Percentiles rank a stretch among this genome's conserved stretches.
Evolutionary conservation across 2,113 vertebrate species (phyloP).

Genomic region (Oenanthe oenanthe): DNA sequence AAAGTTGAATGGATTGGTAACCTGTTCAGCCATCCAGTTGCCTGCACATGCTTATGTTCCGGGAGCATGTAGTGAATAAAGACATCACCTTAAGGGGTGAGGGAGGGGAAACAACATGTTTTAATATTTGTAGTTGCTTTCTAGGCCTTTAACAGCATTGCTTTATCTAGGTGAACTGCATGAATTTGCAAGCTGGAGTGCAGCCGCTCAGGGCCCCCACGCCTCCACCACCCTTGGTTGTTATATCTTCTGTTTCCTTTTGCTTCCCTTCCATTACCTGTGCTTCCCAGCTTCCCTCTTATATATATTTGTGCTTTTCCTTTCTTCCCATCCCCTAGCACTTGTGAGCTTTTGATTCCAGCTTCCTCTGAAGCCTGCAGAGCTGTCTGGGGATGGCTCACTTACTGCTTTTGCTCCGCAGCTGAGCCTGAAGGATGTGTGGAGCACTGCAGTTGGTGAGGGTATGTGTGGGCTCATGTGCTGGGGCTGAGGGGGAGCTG

Average conservation of each 20-base stretch:
- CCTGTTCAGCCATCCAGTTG: not conserved
- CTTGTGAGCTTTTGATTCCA: not conserved
- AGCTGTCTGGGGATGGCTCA: not conserved
- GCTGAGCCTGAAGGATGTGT: not conserved
- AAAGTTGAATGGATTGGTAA: not conserved
- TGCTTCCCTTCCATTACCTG: conserved; percentile 56
- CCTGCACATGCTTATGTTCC: not conserved
- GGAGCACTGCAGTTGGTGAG: not conserved
- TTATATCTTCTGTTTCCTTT: conserved; percentile 62
- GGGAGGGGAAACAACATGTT: not conserved
- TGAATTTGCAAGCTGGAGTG: conserved; percentile 20
- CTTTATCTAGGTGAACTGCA: conserved; percentile 15
- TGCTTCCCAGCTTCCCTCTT: conserved; percentile 32
- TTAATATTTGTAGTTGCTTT: conserved; percentile 32
- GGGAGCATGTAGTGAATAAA: not conserved
- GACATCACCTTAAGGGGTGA: not conserved
- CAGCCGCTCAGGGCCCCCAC: not conserved
- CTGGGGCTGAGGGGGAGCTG: not conserved
- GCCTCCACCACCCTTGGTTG: not conserved
- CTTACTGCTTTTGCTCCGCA: not conserved
- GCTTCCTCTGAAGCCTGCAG: not conserved
- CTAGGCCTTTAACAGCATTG: not conserved
- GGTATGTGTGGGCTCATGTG: not conserved
- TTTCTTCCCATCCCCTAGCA: not conserved
- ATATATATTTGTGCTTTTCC: not conserved